Conservation (phyloP, 2,797 vertebrate species). For the Rhynchonycteris naso region DNA sequence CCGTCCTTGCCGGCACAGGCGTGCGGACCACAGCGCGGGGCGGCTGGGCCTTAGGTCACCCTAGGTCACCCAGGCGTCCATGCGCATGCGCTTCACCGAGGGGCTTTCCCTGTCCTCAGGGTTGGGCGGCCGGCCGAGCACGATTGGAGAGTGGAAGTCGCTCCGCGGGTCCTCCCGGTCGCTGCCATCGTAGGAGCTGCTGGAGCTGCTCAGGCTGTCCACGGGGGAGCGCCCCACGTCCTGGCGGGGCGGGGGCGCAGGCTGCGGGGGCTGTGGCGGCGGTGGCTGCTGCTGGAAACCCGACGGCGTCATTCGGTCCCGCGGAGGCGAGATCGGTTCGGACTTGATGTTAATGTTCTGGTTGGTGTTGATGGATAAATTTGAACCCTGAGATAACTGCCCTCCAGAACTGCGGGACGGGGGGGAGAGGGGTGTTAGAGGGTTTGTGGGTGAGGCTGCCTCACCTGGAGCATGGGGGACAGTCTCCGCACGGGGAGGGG, state of each 20-base stretch:
- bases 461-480: no score
- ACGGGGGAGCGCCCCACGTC: slow-evolving; percentile 97
- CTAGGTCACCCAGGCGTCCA: slow-evolving; percentile 99
- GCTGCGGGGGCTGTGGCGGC: slow-evolving; percentile 85
- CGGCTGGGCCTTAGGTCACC: slow-evolving; percentile 93
- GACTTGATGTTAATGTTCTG: slow-evolving; percentile 98
- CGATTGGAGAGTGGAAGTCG: slow-evolving; percentile 95
- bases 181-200: slow-evolving; percentile 98
- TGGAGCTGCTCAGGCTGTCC: slow-evolving; percentile 99
- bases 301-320: slow-evolving; percentile 94
- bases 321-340: slow-evolving; percentile 97
- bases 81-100: slow-evolving; percentile 97
- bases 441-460: not conserved
- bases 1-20: no score
- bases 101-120: slow-evolving; percentile 94
- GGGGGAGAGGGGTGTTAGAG: not conserved
- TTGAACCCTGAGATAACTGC: slow-evolving; percentile 98
- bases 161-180: slow-evolving; percentile 96
- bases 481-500: no score
- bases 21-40: no score
- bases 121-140: slow-evolving; percentile 92
- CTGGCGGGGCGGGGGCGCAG: slow-evolving; percentile 89
- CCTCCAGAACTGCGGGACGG: slow-evolving; percentile 90
- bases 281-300: slow-evolving; percentile 91
- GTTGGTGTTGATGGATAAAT: slow-evolving; percentile 96